Base-by-base conservation (phyloP, 2,888 invertebrate genomes). In the Agrotis ipsilon region DNA sequence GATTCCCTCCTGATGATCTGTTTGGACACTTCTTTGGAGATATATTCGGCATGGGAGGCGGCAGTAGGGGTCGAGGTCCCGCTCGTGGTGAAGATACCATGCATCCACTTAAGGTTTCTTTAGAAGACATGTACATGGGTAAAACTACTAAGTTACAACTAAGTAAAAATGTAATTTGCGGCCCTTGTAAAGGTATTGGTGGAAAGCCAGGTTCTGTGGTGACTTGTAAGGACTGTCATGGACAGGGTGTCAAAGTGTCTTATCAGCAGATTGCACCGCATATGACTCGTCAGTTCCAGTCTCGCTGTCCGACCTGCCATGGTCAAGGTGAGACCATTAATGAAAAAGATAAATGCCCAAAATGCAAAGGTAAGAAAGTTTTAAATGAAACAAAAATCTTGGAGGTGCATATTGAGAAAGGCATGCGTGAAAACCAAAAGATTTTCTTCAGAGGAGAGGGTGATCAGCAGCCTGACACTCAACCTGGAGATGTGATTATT, bases 71-170 rank as follows among this genome's bases (percentile, higher is more conserved):
- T 78, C 87, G 97, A 87, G 96, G 97, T n/a, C 95, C 96, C 16
- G 95, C 96, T 72, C 96, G 97, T 76, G 98, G 98, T n/a, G 98
- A 98, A 91, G 98, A 98, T 91, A 98, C 98, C 32, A 96, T 98
- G 75, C 98, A 98, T 91, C 97, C 98, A 21, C 94, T 99, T 24
- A 98, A 98, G 93, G 98, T 99, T 11, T 97, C 98, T 13, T 94
- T 99, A 86, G 99, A 99, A 94, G 98, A 99, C 90, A 96, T 99
- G 90, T 99, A 99, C 92, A 98, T 98, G 93, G 99, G 99, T 14
- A 98, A 98, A 94, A 98, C 98, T 61, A 96, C 98, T 2, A 98
- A 98, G 91, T 94, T 98, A 84, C 98, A 98, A 89, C 96, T 98
- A 72, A 98, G 97, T 91, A 98, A 98, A 96, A 98, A 98, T 93